Percentiles rank a stretch among this genome's conserved stretches.
phyloP scores from a whole-genome alignment of 92 coral and sea anemone genomes.

The Actinostola sp. region DNA sequence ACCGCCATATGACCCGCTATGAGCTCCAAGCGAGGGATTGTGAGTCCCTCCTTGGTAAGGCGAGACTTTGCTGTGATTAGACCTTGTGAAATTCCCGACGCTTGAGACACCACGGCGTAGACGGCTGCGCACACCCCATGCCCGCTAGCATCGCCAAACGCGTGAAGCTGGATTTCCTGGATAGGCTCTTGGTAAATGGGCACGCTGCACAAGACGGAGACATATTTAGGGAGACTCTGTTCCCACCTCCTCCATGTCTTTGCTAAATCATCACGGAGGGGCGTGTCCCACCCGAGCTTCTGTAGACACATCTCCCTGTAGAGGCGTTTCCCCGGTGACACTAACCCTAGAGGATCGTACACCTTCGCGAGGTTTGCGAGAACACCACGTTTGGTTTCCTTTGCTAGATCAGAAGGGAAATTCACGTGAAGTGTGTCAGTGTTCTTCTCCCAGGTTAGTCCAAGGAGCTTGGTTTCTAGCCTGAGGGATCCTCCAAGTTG shows the following conservation, averaged over 20 bases:
- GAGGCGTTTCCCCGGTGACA: slow-evolving; percentile 36
- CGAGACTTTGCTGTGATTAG: slow-evolving; percentile 19
- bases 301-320: slow-evolving; percentile 24
- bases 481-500: slow-evolving; percentile 12
- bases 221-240: background rate
- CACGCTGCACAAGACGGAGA: slow-evolving; percentile 2
- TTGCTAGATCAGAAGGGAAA: background rate
- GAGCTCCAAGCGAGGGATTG: slow-evolving; percentile 26
- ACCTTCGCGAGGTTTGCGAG: slow-evolving; percentile 27
- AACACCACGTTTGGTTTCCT: slow-evolving; percentile 14
- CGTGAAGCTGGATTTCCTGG: slow-evolving; percentile 7
- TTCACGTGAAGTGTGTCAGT: slow-evolving; percentile 13
- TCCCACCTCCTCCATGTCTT: slow-evolving; percentile 4
- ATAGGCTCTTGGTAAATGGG: slow-evolving; percentile 9
- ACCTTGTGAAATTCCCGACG: slow-evolving; percentile 13
- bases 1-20: slow-evolving; percentile 21
- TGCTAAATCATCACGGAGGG: background rate
- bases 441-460: slow-evolving; percentile 20
- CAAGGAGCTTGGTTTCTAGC: slow-evolving; percentile 29
- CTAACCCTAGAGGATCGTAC: slow-evolving; percentile 41
- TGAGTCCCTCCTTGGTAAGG: slow-evolving; percentile 27
- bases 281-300: slow-evolving; percentile 18
- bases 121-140: slow-evolving; percentile 16
- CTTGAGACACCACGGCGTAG: slow-evolving; percentile 23
- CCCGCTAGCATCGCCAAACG: slow-evolving; percentile 10